These are phyloP conservation scores for Spinus olivaceus DNA, from an alignment of 2,797 vertebrate species.

Conservation along the genomic window DNA sequence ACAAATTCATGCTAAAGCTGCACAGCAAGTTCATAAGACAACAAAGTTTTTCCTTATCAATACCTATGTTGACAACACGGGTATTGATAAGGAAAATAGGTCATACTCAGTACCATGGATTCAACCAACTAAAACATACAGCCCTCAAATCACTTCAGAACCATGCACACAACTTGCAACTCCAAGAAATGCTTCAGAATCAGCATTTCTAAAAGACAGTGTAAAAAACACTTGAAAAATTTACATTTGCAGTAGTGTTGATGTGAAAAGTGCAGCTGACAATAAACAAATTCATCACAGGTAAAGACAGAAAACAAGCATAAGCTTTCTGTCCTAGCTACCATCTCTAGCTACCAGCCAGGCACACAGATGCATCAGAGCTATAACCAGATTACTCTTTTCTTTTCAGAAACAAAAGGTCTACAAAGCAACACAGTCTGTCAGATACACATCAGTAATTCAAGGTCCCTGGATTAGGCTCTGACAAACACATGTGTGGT, in stretches of 20 bases:
- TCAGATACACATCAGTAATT: neutral
- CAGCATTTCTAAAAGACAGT: neutral
- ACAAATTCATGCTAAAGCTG: neutral
- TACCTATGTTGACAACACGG: neutral
- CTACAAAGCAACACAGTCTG: neutral
- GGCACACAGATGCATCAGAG: neutral
- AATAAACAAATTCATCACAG: neutral
- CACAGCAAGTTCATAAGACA: neutral
- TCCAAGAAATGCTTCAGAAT: neutral
- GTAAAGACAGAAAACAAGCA: neutral
- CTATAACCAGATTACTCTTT: neutral
- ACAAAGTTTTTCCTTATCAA: neutral
- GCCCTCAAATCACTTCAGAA: neutral
- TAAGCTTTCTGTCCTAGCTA: neutral
- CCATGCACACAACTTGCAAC: neutral
- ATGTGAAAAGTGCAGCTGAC: accelerated
- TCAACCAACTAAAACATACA: neutral
- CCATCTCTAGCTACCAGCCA: neutral
- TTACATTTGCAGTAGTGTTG: neutral
- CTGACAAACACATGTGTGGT: accelerated
- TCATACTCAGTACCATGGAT: neutral
- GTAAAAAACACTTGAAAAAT: neutral
- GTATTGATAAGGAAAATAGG: neutral
- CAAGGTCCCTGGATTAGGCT: neutral
- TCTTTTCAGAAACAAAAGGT: neutral